These are phyloP conservation scores for Thripadectes ignobilis DNA, from an alignment of 2,797 vertebrate species.

Conservation along the genomic window DNA sequence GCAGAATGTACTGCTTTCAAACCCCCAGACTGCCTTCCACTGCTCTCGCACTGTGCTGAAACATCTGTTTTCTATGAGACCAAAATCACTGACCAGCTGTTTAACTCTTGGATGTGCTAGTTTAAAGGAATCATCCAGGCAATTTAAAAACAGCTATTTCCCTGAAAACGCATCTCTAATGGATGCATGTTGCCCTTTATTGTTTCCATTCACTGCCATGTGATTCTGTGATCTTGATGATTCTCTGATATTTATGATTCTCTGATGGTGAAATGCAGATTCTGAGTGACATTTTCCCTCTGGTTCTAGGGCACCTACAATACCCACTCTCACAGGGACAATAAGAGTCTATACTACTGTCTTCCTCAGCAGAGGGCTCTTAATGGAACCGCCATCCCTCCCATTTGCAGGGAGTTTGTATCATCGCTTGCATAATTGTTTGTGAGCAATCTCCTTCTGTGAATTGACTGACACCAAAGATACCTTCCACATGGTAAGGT, in stretches of 20 bases:
- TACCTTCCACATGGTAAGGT: not conserved
- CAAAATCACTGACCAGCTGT: not conserved
- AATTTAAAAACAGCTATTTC: not conserved
- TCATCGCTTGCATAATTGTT: not conserved
- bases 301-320: not conserved
- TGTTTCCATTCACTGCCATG: not conserved
- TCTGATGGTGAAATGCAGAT: not conserved
- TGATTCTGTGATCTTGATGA: not conserved
- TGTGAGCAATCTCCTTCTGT: not conserved
- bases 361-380: not conserved
- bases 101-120: not conserved
- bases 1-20: constrained; percentile 3
- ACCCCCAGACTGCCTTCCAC: not conserved
- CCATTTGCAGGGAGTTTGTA: not conserved
- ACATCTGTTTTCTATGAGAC: constrained; percentile 45
- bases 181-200: not conserved
- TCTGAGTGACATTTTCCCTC: rapidly evolving
- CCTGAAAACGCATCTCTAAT: not conserved
- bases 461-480: not conserved
- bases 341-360: not conserved
- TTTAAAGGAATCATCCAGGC: constrained; percentile 8
- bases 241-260: not conserved
- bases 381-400: not conserved
- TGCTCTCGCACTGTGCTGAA: not conserved
- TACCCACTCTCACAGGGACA: rapidly evolving